A percentile compares a stretch with the other conserved stretches of the same genome.
These are phyloP conservation scores for Eriocheir sinensis DNA, from an alignment of 1,140 invertebrate genomes.

Conservation along the genomic window DNA sequence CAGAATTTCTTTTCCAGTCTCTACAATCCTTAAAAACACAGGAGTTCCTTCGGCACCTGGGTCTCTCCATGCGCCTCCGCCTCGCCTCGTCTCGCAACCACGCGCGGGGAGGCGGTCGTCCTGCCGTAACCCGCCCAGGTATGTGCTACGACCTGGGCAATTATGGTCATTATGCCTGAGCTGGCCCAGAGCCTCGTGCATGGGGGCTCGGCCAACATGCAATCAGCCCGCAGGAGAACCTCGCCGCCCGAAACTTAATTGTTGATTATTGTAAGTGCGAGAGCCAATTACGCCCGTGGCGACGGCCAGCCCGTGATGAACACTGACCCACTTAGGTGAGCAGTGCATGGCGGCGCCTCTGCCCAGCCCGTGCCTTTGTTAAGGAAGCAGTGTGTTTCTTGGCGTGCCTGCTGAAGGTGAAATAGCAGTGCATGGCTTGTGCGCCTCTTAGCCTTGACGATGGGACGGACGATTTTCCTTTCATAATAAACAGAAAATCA, in stretches of 20 bases:
- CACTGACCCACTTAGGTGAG: constrained; percentile 41
- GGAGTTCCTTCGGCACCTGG: not conserved
- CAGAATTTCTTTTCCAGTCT: not conserved
- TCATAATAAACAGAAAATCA: no score
- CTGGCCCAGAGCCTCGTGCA: constrained; percentile 31
- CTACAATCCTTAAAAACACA: not conserved
- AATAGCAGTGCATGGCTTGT: not conserved
- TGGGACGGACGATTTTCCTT: no score
- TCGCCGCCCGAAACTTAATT: not conserved
- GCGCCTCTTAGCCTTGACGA: no score
- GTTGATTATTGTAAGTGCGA: constrained; percentile 52
- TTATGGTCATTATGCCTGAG: constrained; percentile 46
- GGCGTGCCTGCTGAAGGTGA: not conserved
- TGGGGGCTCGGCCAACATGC: constrained; percentile 39
- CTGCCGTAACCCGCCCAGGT: constrained; percentile 17
- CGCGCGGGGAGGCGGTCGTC: not conserved
- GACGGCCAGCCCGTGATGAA: not conserved
- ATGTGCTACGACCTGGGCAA: constrained; percentile 43
- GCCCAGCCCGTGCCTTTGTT: not conserved
- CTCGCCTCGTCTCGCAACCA: not conserved
- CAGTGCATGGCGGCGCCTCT: not conserved
- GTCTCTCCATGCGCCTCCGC: not conserved
- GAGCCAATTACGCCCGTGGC: constrained; percentile 6
- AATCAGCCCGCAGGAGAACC: constrained; percentile 31
- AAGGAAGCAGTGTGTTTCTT: not conserved